Evolutionary conservation across 2,113 vertebrate genomes (phyloP).

Genomic region (Pluvianellus socialis): DNA sequence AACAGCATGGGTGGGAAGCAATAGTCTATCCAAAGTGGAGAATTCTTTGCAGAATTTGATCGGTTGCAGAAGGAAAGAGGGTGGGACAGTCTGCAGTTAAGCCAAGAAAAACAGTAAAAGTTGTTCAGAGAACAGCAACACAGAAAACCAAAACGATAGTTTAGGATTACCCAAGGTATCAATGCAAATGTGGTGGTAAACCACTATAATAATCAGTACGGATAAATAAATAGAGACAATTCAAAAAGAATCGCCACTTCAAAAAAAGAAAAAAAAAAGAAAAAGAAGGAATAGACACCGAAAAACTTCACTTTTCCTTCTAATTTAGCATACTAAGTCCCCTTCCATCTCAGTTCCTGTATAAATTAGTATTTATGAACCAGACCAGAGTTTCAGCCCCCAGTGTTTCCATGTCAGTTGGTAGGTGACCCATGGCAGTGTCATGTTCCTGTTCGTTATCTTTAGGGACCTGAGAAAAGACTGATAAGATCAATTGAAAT

Average conservation of each 20-base stretch:
- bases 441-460: not conserved
- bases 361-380: not conserved
- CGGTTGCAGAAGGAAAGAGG: constrained; percentile 7
- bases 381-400: not conserved
- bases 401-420: not conserved
- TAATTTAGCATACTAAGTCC: not conserved
- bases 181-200: not conserved
- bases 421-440: not conserved
- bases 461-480: not conserved
- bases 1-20: constrained; percentile 31
- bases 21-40: not conserved
- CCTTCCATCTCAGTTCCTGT: not conserved
- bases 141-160: not conserved
- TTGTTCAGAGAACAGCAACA: not conserved
- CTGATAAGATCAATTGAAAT: not conserved
- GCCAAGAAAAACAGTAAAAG: not conserved
- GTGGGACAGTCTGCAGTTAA: not conserved
- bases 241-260: not conserved
- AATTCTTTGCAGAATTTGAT: constrained; percentile 13
- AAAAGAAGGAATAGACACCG: not conserved
- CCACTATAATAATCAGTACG: not conserved
- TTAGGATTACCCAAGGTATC: not conserved
- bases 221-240: not conserved
- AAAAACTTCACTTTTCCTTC: not conserved
- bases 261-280: not conserved